Evolutionary conservation across 2,797 vertebrate genomes (phyloP).

Genomic region (Pseudomugil tenellus): DNA sequence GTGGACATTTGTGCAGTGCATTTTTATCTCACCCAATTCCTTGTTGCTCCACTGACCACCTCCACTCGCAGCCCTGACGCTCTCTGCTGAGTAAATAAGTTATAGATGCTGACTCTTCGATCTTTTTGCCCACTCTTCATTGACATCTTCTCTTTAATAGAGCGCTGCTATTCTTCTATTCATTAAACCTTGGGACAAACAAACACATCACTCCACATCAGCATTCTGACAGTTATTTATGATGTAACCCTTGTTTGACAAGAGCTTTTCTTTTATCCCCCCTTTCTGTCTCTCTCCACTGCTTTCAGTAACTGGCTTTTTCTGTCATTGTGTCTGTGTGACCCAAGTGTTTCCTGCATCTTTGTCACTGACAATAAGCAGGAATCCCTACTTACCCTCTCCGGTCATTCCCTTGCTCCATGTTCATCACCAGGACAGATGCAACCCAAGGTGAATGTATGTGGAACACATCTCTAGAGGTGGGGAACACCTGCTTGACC

Average conservation of each 20-base stretch:
- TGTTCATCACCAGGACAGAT: conserved; percentile 64
- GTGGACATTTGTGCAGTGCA: conserved; percentile 35
- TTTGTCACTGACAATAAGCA: conserved; percentile 34
- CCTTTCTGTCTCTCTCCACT: conserved; percentile 2
- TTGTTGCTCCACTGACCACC: conserved; percentile 57
- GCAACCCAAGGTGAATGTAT: conserved; percentile 75
- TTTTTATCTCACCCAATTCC: conserved; percentile 6
- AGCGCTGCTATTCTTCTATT: not conserved
- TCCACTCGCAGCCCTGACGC: conserved; percentile 51
- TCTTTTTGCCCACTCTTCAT: conserved; percentile 32
- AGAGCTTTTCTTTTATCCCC: conserved; percentile 4
- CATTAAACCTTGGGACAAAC: too few species aligned
- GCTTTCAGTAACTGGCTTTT: not conserved
- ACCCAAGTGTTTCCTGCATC: conserved; percentile 2
- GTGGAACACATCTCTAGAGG: conserved; percentile 75
- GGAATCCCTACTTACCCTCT: conserved; percentile 51
- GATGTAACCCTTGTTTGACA: not conserved
- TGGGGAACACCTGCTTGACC: conserved; percentile 62
- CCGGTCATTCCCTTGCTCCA: conserved; percentile 49
- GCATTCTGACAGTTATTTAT: conserved; percentile 20
- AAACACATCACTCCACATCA: conserved; percentile 3
- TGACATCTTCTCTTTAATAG: conserved; percentile 14
- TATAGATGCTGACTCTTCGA: conserved; percentile 45
- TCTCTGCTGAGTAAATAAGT: conserved; percentile 63
- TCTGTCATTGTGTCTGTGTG: not conserved